Conservation (phyloP, 2,797 vertebrate species). For the Enteromius treurensis region DNA sequence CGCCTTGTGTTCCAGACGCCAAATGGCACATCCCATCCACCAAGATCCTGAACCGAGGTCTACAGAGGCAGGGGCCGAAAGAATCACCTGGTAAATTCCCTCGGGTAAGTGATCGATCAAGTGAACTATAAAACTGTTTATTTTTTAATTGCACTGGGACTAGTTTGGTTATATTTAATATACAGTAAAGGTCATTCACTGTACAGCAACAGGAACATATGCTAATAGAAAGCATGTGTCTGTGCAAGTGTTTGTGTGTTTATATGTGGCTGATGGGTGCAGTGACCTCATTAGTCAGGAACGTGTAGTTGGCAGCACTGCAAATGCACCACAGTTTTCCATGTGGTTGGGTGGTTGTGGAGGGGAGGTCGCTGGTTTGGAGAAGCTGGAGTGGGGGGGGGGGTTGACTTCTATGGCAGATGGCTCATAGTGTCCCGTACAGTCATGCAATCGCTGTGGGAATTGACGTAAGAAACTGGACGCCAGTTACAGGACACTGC, state of each 20-base stretch:
- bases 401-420: conserved; percentile 43
- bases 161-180: neutral
- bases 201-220: conserved; percentile 6
- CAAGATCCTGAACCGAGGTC: conserved; percentile 78
- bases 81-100: conserved; percentile 82
- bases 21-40: conserved; percentile 82
- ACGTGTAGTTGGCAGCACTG: conserved; percentile 34
- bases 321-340: conserved; percentile 28
- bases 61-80: conserved; percentile 80
- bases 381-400: neutral
- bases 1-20: conserved; percentile 73
- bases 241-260: conserved; percentile 30
- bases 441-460: conserved; percentile 45
- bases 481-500: conserved; percentile 31
- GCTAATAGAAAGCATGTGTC: conserved; percentile 8
- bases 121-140: neutral
- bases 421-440: conserved; percentile 32
- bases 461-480: conserved; percentile 27
- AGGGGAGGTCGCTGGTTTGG: conserved; percentile 11
- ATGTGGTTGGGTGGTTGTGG: neutral
- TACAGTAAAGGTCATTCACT: neutral
- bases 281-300: conserved; percentile 51
- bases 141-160: neutral
- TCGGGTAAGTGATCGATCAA: conserved; percentile 75
- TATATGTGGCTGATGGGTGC: conserved; percentile 35